A percentile compares a stretch with the other conserved stretches of the same genome.
Conservation (phyloP, 2,888 invertebrate species). For the Leistus spinibarbis region DNA sequence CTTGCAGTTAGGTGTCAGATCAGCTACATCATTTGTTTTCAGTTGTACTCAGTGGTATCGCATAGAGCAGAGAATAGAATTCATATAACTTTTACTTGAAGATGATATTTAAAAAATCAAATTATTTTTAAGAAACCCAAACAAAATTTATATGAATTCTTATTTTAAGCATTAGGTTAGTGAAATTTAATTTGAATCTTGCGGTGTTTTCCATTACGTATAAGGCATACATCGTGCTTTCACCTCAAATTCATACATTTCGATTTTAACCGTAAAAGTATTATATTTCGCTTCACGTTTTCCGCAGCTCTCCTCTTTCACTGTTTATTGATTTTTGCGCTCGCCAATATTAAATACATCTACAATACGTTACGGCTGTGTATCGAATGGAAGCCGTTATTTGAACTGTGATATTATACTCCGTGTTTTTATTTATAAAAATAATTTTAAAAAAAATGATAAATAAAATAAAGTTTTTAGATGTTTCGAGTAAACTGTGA, state of each 20-base stretch:
- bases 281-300: background rate
- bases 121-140: background rate
- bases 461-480: constrained; percentile 14
- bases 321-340: background rate
- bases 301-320: background rate
- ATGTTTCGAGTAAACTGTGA: constrained; percentile 38
- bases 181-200: background rate
- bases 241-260: background rate
- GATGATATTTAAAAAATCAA: too few relatives aligned
- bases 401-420: constrained; percentile 39
- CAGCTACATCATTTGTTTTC: too few relatives aligned
- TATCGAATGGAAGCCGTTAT: constrained; percentile 17
- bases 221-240: background rate
- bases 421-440: constrained; percentile 29
- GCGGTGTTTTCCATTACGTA: background rate
- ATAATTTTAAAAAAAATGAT: constrained; percentile 4
- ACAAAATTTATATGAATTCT: background rate
- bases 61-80: too few relatives aligned
- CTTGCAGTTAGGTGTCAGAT: too few relatives aligned
- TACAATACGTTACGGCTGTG: constrained; percentile 13
- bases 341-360: background rate
- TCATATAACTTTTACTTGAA: too few relatives aligned
- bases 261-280: background rate
- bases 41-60: too few relatives aligned
- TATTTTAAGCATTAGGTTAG: background rate